Evolutionary conservation across 1,140 invertebrate genomes (phyloP).

Genomic region (Achroia grisella): DNA sequence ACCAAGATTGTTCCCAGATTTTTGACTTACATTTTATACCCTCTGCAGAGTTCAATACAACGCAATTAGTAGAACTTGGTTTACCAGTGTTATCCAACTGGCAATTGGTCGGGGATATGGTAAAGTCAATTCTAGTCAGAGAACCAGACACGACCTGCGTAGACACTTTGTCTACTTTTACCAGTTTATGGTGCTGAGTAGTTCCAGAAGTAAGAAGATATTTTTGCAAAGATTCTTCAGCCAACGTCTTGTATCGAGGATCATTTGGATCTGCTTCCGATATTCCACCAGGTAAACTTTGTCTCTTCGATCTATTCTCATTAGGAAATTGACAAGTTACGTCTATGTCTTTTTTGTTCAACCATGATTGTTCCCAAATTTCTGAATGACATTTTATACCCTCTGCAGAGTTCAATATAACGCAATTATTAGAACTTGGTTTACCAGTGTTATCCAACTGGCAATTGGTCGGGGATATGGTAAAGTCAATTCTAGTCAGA

Average conservation of each 20-base stretch:
- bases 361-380: conserved; percentile 75
- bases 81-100: too few species aligned
- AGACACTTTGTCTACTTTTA: conserved; percentile 13
- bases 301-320: not conserved
- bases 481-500: conserved; percentile 12
- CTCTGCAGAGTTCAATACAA: conserved; percentile 2
- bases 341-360: conserved; percentile 14
- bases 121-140: conserved; percentile 27
- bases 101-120: conserved; percentile 10
- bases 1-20: conserved; percentile 22
- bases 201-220: conserved; percentile 7
- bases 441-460: too few species aligned
- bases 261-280: conserved; percentile 10
- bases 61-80: too few species aligned
- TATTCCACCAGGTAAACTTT: not conserved
- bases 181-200: conserved; percentile 1
- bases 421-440: too few species aligned
- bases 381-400: conserved; percentile 60
- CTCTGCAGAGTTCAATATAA: conserved; percentile 6
- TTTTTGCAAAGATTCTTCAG: conserved; percentile 17
- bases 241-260: conserved; percentile 13
- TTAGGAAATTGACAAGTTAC: conserved; percentile 10
- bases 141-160: conserved; percentile 16
- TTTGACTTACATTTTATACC: conserved; percentile 23
- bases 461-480: conserved; percentile 1